These are phyloP conservation scores for Malacosoma neustria DNA, from an alignment of 2,888 invertebrate genomes.

Conservation along the genomic window DNA sequence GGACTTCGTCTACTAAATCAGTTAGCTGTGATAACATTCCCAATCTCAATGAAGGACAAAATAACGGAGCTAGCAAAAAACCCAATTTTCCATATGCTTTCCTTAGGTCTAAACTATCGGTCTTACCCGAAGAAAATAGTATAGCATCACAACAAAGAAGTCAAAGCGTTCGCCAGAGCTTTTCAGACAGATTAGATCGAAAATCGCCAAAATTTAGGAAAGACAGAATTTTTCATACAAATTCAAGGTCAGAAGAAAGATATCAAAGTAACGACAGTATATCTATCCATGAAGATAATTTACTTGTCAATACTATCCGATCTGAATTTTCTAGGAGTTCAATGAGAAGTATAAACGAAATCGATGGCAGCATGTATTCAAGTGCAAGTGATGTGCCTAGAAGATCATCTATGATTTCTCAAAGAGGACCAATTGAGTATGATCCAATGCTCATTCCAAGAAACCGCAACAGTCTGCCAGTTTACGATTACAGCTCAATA, in stretches of 20 bases:
- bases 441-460: conserved; percentile 67
- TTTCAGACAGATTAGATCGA: conserved; percentile 64
- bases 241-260: conserved; percentile 76
- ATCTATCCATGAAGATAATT: conserved; percentile 60
- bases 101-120: conserved; percentile 83
- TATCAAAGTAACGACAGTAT: conserved; percentile 72
- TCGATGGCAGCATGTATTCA: conserved; percentile 41
- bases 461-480: conserved; percentile 67
- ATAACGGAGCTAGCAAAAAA: conserved; percentile 69
- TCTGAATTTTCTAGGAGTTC: conserved; percentile 55
- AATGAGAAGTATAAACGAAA: conserved; percentile 58
- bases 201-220: conserved; percentile 60
- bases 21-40: conserved; percentile 84
- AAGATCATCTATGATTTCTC: conserved; percentile 64
- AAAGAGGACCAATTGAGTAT: conserved; percentile 55
- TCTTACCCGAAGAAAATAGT: conserved; percentile 83
- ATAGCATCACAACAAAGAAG: conserved; percentile 65
- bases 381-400: conserved; percentile 43
- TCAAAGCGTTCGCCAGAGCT: conserved; percentile 67
- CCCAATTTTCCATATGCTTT: conserved; percentile 86
- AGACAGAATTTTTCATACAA: conserved; percentile 53
- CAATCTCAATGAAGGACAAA: conserved; percentile 67
- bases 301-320: conserved; percentile 52
- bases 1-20: conserved; percentile 73
- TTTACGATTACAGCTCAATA: conserved; percentile 57